These are phyloP conservation scores for Yoshiicerus persimilis DNA, from an alignment of 1,140 invertebrate species.

Conservation along the genomic window DNA sequence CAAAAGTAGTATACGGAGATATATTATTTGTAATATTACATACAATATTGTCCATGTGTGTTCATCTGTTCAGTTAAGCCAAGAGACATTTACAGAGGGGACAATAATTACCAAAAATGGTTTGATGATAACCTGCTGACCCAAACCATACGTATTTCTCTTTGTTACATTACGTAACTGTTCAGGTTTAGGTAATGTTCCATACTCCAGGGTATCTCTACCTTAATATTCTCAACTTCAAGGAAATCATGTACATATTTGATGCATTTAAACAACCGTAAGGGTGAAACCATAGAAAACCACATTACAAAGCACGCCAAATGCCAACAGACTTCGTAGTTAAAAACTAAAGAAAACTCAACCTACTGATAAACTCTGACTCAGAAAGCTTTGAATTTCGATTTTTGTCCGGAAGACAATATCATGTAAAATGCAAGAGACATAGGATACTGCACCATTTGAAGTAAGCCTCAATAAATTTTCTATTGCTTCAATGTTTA, in stretches of 20 bases:
- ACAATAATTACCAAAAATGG: slow-evolving; percentile 29
- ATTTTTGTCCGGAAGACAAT: background rate
- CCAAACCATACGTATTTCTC: slow-evolving; percentile 19
- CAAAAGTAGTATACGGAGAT: too few relatives aligned
- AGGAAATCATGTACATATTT: background rate
- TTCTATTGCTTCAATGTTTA: background rate
- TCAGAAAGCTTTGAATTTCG: background rate
- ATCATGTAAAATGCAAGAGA: background rate
- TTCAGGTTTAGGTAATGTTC: background rate
- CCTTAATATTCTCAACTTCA: background rate
- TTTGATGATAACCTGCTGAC: slow-evolving; percentile 33
- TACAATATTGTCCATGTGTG: background rate
- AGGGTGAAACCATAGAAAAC: background rate
- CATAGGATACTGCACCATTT: background rate
- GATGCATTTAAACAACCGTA: background rate
- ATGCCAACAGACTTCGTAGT: background rate
- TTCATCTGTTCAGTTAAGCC: background rate
- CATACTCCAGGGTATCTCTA: background rate
- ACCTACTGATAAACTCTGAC: background rate
- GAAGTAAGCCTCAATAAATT: background rate
- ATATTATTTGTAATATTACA: too few relatives aligned
- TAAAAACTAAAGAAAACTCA: background rate
- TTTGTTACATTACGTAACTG: background rate
- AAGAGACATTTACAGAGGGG: background rate
- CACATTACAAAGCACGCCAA: background rate